Evolutionary conservation across 2,113 vertebrate genomes (phyloP), one percentile per base, ranked within the genome.

Genomic region (Tretioscincus oriximinensis): DNA sequence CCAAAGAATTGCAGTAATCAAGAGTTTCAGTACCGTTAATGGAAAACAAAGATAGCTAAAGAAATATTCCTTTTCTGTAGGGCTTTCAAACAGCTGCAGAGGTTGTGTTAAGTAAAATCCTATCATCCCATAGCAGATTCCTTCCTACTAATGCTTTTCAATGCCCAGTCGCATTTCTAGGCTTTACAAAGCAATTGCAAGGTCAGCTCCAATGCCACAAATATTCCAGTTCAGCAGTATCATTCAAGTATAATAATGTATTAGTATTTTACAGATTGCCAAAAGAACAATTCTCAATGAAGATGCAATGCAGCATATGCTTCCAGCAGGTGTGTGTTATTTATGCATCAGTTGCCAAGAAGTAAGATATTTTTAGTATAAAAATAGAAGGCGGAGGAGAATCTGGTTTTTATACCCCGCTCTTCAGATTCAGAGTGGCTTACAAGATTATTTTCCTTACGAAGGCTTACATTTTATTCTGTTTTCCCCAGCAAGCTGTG

Each of bases 41-140:
- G 14, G 54, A 18, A 58, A 18, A 18, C 4, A 18, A 58, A 58
- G 9, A 51, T 85, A 88, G 83, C 78, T 86, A 84, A 63, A 86
- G 85, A 87, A 85, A 78, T 67, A 91, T 88, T 88, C 78, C 78
- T 83, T 83, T 86, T 89, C 31, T 82, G 82, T 86, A 51, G 88
- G 89, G 86, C 88, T 90, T 91, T 93, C 85, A 87, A 83, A 87
- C 91, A 90, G 84, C 20, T 0, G 78, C 82, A 89, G 85, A 89
- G 90, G 92, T 68, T 85, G 82, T 91, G 84, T 70, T 88, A 90
- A 89, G 87, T 85, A 70, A 92, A 91, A 93, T 93, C 89, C 76
- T 60, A 83, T 88, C 85, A 92, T 83, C 4, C 2, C 74, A 77
- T 41, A 88, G 72, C 78, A 63, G 81, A 91, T 86, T 81, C 73